These are phyloP conservation scores for Drosophila anceps DNA, from an alignment of 2,888 invertebrate species.

Conservation along the genomic window DNA sequence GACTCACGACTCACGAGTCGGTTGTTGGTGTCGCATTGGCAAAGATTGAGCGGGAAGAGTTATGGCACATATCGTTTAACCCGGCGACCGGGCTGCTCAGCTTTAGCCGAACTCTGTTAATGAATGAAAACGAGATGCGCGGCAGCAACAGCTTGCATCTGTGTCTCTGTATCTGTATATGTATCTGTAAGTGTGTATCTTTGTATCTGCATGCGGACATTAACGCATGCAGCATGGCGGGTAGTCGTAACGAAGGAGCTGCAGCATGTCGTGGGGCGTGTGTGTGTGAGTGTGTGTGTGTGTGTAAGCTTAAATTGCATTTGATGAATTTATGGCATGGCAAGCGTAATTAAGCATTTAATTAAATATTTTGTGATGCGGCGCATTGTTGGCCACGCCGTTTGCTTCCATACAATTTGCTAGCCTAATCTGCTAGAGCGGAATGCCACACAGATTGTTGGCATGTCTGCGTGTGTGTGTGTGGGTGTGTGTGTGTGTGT, in stretches of 20 bases:
- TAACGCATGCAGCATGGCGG: slow-evolving; percentile 35
- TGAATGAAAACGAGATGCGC: slow-evolving; percentile 56
- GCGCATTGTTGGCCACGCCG: slow-evolving; percentile 54
- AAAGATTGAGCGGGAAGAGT: slow-evolving; percentile 51
- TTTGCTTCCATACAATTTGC: slow-evolving; percentile 26
- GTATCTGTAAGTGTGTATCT: slow-evolving; percentile 24
- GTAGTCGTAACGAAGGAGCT: neutral
- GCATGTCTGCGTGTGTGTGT: neutral
- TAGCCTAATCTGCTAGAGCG: slow-evolving; percentile 73
- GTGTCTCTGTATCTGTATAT: slow-evolving; percentile 24
- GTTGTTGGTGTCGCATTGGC: slow-evolving; percentile 9
- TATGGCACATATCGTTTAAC: slow-evolving; percentile 70
- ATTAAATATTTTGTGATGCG: slow-evolving; percentile 83
- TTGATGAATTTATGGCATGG: slow-evolving; percentile 84
- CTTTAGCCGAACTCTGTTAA: slow-evolving; percentile 67
- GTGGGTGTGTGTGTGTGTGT: neutral
- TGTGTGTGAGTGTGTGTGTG: slow-evolving; percentile 39
- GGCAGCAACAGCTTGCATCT: slow-evolving; percentile 35
- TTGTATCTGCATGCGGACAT: slow-evolving; percentile 39
- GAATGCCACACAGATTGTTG: slow-evolving; percentile 75
- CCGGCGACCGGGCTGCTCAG: slow-evolving; percentile 54
- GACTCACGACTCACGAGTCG: slow-evolving; percentile 20
- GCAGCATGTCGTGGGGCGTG: neutral
- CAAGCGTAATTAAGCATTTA: slow-evolving; percentile 84
- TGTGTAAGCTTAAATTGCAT: slow-evolving; percentile 79